Conservation (phyloP, 2,113 vertebrate species). For the Tinamus guttatus region DNA sequence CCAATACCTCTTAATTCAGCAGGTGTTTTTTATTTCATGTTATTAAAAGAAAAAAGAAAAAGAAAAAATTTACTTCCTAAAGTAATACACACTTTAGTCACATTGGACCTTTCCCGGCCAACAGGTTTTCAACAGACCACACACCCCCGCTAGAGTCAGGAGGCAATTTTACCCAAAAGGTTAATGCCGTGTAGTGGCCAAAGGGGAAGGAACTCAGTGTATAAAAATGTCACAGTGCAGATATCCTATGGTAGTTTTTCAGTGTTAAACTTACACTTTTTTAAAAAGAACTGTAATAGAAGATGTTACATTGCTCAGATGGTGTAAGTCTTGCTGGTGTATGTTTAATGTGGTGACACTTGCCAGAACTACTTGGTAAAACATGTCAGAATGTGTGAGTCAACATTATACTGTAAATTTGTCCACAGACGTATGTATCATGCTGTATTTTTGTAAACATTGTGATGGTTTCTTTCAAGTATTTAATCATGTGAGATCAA, state of each 20-base stretch:
- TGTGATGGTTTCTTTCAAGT: conserved; percentile 71
- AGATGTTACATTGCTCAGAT: conserved; percentile 71
- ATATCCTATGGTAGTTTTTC: conserved; percentile 68
- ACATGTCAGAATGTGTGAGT: conserved; percentile 72
- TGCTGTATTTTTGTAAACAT: conserved; percentile 77
- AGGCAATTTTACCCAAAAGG: not conserved
- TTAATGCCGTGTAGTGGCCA: not conserved
- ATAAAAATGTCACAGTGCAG: conserved; percentile 55
- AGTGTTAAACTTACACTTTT: conserved; percentile 65
- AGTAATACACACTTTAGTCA: not conserved
- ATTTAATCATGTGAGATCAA: conserved; percentile 52
- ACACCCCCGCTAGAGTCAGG: not conserved
- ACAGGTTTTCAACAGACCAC: not conserved
- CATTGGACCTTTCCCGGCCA: not conserved
- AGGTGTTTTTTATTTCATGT: not conserved
- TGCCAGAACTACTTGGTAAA: conserved; percentile 74
- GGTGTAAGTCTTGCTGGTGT: conserved; percentile 71
- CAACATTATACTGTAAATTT: conserved; percentile 72
- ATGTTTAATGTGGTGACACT: conserved; percentile 74
- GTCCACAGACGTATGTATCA: conserved; percentile 62
- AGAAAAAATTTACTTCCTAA: conserved; percentile 16
- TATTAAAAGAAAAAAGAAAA: not conserved
- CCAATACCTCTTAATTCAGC: not conserved
- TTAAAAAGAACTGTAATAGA: conserved; percentile 60
- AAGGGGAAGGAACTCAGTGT: conserved; percentile 25